Evolutionary conservation across 2,797 vertebrate genomes (phyloP).

Genomic region (Aldrovandia affinis): DNA sequence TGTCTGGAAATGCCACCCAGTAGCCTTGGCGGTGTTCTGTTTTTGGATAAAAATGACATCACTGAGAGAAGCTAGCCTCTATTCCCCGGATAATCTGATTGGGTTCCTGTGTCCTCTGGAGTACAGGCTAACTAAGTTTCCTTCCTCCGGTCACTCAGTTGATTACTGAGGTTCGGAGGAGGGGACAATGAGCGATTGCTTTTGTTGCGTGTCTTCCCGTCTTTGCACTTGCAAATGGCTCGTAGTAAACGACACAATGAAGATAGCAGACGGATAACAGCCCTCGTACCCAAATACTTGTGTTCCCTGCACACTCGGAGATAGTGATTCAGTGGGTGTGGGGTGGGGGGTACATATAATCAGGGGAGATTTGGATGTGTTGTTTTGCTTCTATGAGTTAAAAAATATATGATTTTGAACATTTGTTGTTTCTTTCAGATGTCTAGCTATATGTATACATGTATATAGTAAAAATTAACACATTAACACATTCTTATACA

Average conservation of each 20-base stretch:
- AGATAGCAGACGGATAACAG: background rate
- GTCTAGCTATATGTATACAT: slow-evolving; percentile 20
- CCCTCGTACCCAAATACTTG: background rate
- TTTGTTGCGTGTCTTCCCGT: slow-evolving; percentile 1
- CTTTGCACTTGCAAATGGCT: background rate
- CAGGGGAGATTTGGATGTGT: slow-evolving; percentile 40
- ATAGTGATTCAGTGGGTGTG: slow-evolving; percentile 48
- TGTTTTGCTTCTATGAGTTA: no score
- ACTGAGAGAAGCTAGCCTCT: background rate
- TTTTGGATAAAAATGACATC: slow-evolving; percentile 13
- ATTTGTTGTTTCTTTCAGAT: slow-evolving; percentile 49
- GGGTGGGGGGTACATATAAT: slow-evolving; percentile 48
- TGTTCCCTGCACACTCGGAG: slow-evolving; percentile 65
- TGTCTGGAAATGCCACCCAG: background rate
- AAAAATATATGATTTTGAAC: slow-evolving; percentile 55
- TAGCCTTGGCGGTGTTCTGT: background rate
- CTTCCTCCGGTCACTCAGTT: slow-evolving; percentile 26
- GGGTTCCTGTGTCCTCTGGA: slow-evolving; percentile 5
- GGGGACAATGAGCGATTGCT: slow-evolving; percentile 16
- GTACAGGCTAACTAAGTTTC: slow-evolving; percentile 27
- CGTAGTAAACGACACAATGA: background rate
- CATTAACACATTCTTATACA: slow-evolving; percentile 50
- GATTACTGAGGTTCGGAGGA: background rate
- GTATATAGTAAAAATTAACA: slow-evolving; percentile 53
- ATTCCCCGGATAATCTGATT: slow-evolving; percentile 21